Evolutionary conservation across 2,888 invertebrate species (phyloP).

Genomic region (Ramazzottius varieornatus): DNA sequence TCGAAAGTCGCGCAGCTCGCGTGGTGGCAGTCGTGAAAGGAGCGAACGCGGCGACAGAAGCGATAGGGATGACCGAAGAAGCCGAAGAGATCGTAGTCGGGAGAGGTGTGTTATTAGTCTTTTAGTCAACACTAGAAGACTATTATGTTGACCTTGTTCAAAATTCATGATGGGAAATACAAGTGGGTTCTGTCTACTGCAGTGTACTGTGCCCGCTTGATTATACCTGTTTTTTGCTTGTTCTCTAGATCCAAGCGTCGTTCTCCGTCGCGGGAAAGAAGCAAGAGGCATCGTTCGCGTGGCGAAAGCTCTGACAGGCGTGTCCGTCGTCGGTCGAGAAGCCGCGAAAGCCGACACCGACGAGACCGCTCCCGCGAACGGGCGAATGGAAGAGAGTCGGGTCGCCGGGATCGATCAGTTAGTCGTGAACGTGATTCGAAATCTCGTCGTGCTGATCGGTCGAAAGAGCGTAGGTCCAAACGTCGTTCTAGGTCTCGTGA

Average conservation of each 20-base stretch:
- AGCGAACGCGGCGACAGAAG: constrained; percentile 31
- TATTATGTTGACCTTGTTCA: too few species aligned
- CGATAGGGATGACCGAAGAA: constrained; percentile 3
- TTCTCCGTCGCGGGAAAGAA: background rate
- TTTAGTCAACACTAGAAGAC: too few species aligned
- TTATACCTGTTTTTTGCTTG: background rate
- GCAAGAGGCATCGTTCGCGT: background rate
- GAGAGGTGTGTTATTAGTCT: background rate
- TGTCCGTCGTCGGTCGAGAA: background rate
- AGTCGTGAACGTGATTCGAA: background rate
- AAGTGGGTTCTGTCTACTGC: too few species aligned
- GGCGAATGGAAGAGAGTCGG: constrained; percentile 1
- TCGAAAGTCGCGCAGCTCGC: background rate
- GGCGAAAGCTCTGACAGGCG: too few species aligned
- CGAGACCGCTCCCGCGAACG: constrained; percentile 5
- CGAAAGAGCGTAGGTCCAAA: background rate
- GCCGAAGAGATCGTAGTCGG: background rate
- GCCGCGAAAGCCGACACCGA: constrained; percentile 6
- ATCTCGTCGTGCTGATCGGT: background rate
- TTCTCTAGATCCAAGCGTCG: too few species aligned
- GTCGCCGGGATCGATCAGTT: constrained; percentile 2
- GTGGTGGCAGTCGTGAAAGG: constrained; percentile 17
- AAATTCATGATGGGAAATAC: too few species aligned
- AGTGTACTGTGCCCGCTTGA: too few species aligned
- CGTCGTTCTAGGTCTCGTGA: background rate